A percentile compares a stretch with the other conserved stretches of the same genome.
phyloP scores from a whole-genome alignment of 1,140 invertebrate species.

The Ephestia elutella region DNA sequence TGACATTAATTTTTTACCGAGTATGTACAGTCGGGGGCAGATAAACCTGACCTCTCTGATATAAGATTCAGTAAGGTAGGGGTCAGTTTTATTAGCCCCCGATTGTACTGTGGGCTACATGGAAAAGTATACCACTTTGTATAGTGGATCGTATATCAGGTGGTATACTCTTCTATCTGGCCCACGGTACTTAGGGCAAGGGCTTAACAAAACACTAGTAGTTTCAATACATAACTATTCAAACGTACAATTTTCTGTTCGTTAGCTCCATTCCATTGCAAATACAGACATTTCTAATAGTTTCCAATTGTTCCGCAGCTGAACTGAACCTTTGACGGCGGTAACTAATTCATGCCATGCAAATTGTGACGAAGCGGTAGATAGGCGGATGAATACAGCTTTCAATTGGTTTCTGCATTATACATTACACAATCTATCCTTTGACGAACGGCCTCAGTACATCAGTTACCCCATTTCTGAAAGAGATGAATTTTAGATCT shows the following conservation, averaged over 20 bases:
- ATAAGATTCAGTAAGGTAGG: too few species aligned
- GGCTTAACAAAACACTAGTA: too few species aligned
- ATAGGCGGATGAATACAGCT: slow-evolving; percentile 13
- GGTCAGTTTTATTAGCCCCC: too few species aligned
- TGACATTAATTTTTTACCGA: too few species aligned
- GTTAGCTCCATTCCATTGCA: background rate
- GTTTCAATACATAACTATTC: too few species aligned
- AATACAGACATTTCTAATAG: background rate
- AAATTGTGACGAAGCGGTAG: slow-evolving; percentile 19
- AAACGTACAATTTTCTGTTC: slow-evolving; percentile 1
- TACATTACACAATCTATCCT: slow-evolving; percentile 11
- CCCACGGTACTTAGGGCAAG: too few species aligned
- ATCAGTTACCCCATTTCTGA: background rate
- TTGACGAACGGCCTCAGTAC: background rate
- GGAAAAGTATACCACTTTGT: too few species aligned
- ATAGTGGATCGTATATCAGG: too few species aligned
- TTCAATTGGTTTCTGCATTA: slow-evolving; percentile 16
- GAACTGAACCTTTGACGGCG: slow-evolving; percentile 17
- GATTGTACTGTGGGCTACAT: too few species aligned
- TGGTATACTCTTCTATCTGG: too few species aligned
- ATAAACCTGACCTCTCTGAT: too few species aligned
- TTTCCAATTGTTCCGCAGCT: slow-evolving; percentile 1
- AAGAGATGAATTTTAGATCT: slow-evolving; percentile 2
- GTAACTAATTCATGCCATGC: slow-evolving; percentile 28
- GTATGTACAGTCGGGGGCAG: too few species aligned